These are phyloP conservation scores for Xylocopa sonorina DNA, from an alignment of 1,140 invertebrate species.

Conservation along the genomic window DNA sequence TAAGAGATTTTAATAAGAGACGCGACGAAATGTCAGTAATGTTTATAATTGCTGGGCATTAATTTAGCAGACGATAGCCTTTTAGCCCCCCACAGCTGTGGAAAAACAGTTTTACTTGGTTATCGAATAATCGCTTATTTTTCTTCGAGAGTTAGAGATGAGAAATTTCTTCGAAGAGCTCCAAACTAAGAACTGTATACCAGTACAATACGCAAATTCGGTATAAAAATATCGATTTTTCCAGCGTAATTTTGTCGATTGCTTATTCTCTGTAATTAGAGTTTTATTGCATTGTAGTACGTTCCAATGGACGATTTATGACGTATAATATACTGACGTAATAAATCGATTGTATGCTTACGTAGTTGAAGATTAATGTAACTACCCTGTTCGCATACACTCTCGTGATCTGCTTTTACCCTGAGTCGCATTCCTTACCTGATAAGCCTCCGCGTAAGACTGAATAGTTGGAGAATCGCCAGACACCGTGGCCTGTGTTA, in stretches of 20 bases:
- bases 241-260: neutral
- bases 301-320: neutral
- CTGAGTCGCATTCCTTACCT: conserved; percentile 46
- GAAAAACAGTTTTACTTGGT: conserved; percentile 10
- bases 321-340: neutral
- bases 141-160: no score
- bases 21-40: no score
- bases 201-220: neutral
- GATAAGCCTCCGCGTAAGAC: conserved; percentile 52
- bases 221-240: neutral
- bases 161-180: neutral
- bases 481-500: conserved; percentile 24
- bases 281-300: neutral
- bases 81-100: neutral
- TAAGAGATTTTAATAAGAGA: neutral
- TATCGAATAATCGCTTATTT: neutral
- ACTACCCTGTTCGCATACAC: conserved; percentile 16
- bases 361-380: conserved; percentile 35
- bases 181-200: neutral
- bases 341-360: conserved; percentile 31
- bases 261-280: no score
- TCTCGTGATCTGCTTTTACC: conserved; percentile 36
- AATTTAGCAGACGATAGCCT: neutral
- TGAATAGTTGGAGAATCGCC: conserved; percentile 53
- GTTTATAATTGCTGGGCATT: neutral